phyloP scores from a whole-genome alignment of 2,888 invertebrate genomes.

The Lutraria lutraria region DNA sequence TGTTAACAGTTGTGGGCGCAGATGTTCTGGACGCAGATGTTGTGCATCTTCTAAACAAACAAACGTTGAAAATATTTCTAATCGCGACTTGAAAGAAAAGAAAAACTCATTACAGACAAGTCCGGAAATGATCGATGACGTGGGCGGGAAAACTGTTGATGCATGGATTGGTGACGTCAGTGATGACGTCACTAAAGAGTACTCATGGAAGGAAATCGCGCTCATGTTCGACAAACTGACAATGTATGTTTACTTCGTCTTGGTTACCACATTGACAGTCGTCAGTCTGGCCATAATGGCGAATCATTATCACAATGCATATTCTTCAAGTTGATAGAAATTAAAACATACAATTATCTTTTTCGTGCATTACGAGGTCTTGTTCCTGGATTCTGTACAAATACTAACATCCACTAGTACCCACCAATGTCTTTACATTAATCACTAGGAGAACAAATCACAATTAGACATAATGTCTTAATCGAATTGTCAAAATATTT shows the following conservation, averaged over 20 bases:
- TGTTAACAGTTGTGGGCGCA: not conserved
- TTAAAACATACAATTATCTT: too few species aligned
- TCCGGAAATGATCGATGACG: not conserved
- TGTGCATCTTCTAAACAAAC: not conserved
- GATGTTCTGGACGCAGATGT: not conserved
- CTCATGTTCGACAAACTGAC: constrained; percentile 61
- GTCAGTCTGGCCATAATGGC: constrained; percentile 31
- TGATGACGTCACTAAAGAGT: not conserved
- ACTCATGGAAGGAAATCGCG: constrained; percentile 64
- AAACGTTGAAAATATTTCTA: not conserved
- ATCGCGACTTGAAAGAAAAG: not conserved
- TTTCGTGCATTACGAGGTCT: too few species aligned
- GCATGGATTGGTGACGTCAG: not conserved
- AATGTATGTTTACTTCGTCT: constrained; percentile 59
- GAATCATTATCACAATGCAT: too few species aligned
- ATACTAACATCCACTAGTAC: too few species aligned
- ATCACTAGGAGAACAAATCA: too few species aligned
- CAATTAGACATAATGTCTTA: too few species aligned
- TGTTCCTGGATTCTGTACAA: too few species aligned
- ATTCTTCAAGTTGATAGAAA: too few species aligned
- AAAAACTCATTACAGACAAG: not conserved
- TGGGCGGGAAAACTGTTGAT: not conserved
- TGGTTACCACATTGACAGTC: constrained; percentile 46
- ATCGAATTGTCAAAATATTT: too few species aligned
- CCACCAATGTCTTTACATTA: too few species aligned